phyloP scores from a whole-genome alignment of 2,888 invertebrate genomes.

The Nipponacmea schrenckii region DNA sequence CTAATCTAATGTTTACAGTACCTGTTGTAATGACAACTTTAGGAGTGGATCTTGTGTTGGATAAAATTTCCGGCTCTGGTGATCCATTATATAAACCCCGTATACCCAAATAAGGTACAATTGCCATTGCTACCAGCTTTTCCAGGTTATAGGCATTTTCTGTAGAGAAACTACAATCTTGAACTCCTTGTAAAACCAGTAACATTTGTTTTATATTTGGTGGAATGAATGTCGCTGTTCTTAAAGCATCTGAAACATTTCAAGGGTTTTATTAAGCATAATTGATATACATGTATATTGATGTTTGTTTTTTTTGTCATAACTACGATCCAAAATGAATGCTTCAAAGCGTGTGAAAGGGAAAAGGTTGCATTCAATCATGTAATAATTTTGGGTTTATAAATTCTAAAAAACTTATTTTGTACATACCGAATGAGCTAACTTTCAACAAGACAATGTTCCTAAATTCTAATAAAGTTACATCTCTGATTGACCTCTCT shows the following conservation, averaged over 20 bases:
- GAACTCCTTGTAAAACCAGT: constrained; percentile 57
- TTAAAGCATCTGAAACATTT: constrained; percentile 39
- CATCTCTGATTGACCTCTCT: constrained; percentile 45
- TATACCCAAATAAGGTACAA: constrained; percentile 61
- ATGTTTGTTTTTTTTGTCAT: no score
- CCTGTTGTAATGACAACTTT: constrained; percentile 13
- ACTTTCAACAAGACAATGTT: constrained; percentile 57
- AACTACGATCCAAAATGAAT: no score
- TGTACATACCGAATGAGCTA: constrained; percentile 46
- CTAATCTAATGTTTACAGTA: no score
- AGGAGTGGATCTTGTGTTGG: constrained; percentile 25
- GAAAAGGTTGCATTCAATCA: no score
- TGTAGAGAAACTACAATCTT: constrained; percentile 57
- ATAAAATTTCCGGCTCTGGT: constrained; percentile 47
- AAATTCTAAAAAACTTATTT: no score
- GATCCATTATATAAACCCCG: constrained; percentile 60
- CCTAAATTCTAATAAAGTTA: constrained; percentile 54
- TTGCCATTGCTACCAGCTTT: constrained; percentile 59
- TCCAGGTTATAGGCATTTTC: constrained; percentile 62
- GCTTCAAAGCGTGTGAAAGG: no score
- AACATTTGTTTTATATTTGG: constrained; percentile 57
- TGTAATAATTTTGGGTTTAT: no score
- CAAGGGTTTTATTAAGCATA: background rate
- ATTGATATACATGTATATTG: no score
- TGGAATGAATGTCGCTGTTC: constrained; percentile 26